Percentiles rank a stretch among this genome's conserved stretches.
Evolutionary conservation across 2,888 invertebrate genomes (phyloP).

Genomic region (Steinernema carpocapsae): DNA sequence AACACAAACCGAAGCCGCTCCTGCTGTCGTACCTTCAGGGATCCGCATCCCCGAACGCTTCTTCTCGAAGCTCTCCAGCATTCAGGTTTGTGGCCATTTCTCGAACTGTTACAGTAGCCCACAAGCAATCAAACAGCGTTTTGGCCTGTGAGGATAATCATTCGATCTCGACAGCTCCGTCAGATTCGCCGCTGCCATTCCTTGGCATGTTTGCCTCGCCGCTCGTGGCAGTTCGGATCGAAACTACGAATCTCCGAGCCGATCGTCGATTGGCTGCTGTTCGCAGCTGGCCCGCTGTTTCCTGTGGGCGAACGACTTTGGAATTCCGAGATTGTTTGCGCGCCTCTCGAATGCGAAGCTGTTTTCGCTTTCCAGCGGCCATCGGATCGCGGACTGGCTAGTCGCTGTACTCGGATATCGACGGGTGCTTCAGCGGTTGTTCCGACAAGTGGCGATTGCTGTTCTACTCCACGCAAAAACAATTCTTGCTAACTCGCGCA

Average conservation of each 20-base stretch:
- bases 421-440: constrained; percentile 5
- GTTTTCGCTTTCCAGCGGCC: constrained; percentile 16
- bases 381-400: not conserved
- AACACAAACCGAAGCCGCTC: not conserved
- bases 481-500: not conserved
- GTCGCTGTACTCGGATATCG: not conserved
- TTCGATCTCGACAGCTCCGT: not conserved
- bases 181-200: not conserved
- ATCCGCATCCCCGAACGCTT: not conserved
- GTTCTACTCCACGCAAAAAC: not conserved
- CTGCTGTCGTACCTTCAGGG: not conserved
- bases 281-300: not conserved
- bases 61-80: not conserved
- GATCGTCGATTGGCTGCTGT: not conserved
- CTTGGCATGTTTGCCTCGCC: constrained; percentile 20
- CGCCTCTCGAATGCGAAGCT: constrained; percentile 20
- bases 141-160: not conserved
- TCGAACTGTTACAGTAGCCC: not conserved
- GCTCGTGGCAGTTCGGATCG: constrained; percentile 13
- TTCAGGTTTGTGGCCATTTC: not conserved
- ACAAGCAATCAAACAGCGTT: constrained; percentile 3
- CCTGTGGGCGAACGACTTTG: constrained; percentile 3
- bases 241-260: not conserved
- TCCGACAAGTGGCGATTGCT: constrained; percentile 20
- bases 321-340: constrained; percentile 30